Base-by-base conservation (phyloP, 2,797 vertebrate genomes). In the Muraenolepis orangiensis region DNA sequence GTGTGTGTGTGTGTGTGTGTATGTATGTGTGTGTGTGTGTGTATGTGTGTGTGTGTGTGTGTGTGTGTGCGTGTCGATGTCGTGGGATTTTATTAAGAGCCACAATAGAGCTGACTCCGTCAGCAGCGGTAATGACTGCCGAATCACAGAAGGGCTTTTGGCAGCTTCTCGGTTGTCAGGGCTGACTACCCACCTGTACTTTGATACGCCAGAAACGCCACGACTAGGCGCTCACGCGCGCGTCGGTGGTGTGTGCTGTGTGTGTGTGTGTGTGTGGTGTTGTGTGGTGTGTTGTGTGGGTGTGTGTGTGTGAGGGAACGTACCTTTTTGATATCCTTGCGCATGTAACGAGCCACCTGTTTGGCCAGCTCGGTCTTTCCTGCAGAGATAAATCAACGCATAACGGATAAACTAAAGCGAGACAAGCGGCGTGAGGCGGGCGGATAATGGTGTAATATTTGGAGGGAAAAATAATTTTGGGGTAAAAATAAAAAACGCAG, bases 301-400 rank as follows among this genome's bases (percentile, higher is more conserved):
- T 66, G 28, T 66, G 13, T 32, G 11, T 8, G 16, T 23, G 13
- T 51, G 36, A 13, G 1, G 0, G 31, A 26, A 81, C 73, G 10
- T 72, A 98, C 97, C 97, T 96, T 98, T 85, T 98, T 99, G 80
- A 96, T 75, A 66, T 98, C 97, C 87, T 97, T 98, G 87, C 98
- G 97, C 92, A 98, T 93, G 81, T 99, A 98, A 71, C 96, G 95
- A 72, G 97, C 98, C 4, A 97, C 96, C 86, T 99, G 98, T 87
- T 99, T 99, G 86, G 97, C 97, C 90, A 99, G 86, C 84, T 99
- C 98, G 0, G 98, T 99, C 90, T 99, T 99, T 76, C 98, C 98
- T 99, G 91, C 57, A 64, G n/a, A 64, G n/a, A 64, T 64, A 26
- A 64, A 64, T 64, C 57, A 26, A 64, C 57, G n/a, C 51, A 20